Base-by-base conservation (phyloP, 2,888 invertebrate species). In the Xylota sylvarum region DNA sequence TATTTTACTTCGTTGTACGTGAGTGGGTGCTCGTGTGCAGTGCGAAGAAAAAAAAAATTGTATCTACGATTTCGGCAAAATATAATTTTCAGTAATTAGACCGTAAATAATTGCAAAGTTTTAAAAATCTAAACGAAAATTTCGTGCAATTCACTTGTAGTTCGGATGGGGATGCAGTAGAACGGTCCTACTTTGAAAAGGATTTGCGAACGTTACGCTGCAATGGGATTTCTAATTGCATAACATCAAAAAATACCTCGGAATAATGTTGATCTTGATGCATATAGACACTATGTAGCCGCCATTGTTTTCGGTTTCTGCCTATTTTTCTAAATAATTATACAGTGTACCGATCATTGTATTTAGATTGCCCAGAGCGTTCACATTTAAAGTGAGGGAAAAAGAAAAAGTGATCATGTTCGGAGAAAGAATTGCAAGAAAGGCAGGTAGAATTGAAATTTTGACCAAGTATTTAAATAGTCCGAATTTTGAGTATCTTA, bases 21-120 rank as follows among this genome's bases (percentile, higher is more conserved):
- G 40, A 35, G 60, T 58, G 46, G 40, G 32, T 19, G 62, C 32
- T 62, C 46, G 37, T 19, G 48, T 50, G 0, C 19, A 23, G n/a
- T 4, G 62, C 19, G 19, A 19, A 52, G 4, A 10, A 52, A 23
- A n/a, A n/a, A n/a, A 52, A 30, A n/a, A 37, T 58, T 43, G 37
- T 17, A 10, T 17, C 30, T 32, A 12, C 52, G 37, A 30, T 7
- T 30, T 6, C 27, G 35, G 48, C 19, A 43, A 67, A 73, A 52
- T 73, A 46, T 55, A 67, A 60, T 72, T 65, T 19, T 48, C n/a
- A 35, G 7, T 32, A 81, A 85, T 64, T 60, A 55, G 67, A 77
- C 43, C 84, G 84, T 72, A 58, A 58, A 80, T 76, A 80, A 76
- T 85, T 80, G 52, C 70, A 70, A 46, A 46, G 55, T 30, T 72